Evolutionary conservation across 2,888 invertebrate genomes (phyloP), one percentile per base, ranked within the genome.

Genomic region (Sialis fuliginosa): DNA sequence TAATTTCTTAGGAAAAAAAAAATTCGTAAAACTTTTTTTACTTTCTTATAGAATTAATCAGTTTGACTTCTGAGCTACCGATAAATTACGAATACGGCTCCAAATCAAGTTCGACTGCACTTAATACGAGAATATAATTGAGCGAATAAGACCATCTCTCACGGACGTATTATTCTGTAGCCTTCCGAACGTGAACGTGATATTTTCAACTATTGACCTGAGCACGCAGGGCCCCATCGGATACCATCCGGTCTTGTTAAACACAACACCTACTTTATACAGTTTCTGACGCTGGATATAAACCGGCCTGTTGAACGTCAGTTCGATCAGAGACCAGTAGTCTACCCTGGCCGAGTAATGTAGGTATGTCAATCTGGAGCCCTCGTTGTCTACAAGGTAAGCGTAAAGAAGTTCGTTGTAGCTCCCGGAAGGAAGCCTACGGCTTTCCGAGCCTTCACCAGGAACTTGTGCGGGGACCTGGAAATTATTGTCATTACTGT

Each of bases 401-500:
- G 86, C 85, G 61, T 87, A 87, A 44, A 87, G 68, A 52, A 86
- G 73, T 69, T 87, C 87, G 8, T 79, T 79, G 65, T 88, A 87
- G 1, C 60, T 53, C 7, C 51, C 46, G 48, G 48, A 51, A 4
- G 52, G 62, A 60, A 22, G 68, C 61, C 54, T 65, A 62, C 54
- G 65, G 49, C 51, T 45, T 49, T 53, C 53, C 35, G 62, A 59
- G 48, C 59, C 70, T 52, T 73, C 73, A 56, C 69, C 66, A 10
- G 69, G 69, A 13, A 81, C 75, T 59, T 85, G 85, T 5, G 85
- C 80, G 3, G 84, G 84, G 49, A 85, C 82, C 74, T 80, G 64
- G 1, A 64, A 63, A 22, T 22, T 22, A 22, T 22, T 34, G 42
- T 22, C 4, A 22, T 22, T 22, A 22, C 22, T 22, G 4, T 22